Evolutionary conservation across 1,140 invertebrate genomes (phyloP), one percentile per base, ranked within the genome.

Genomic region (Trialeurodes vaporariorum): DNA sequence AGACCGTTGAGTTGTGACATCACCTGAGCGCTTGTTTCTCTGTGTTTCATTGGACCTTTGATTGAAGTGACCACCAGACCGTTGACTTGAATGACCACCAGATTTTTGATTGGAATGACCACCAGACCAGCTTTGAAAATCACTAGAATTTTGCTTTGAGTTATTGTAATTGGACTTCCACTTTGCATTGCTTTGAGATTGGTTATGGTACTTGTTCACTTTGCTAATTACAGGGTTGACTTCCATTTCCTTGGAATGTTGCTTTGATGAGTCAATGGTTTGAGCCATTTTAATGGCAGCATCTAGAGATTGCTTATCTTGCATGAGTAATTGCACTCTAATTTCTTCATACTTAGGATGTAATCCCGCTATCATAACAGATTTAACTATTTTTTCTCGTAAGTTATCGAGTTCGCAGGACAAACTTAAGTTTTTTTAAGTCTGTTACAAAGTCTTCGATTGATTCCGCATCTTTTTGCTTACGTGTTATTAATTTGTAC

Each of bases 381-480:
- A n/a, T 21, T 61, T 61, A 23, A 61, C 21, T 61, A 61, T 23
- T 23, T 24, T 61, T 2, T 61, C 59, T 2, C n/a, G n/a, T 2
- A 61, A 21, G 2, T 2, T 5, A 23, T 24, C 59, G 2, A 61
- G 21, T 5, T 61, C 25, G 21, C 59, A 61, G 59, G 22, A n/a
- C 22, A 23, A 61, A 21, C 59, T 61, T 2, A 61, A 21, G 25
- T 61, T 61, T 61, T n/a, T 61, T 61, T 21, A 61, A 21, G 25
- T 61, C 59, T 9, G 59, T 61, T 2, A 61, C 59, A 21, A 5
- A 61, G 2, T 61, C 59, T 61, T 21, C 25, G 21, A 61, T 61
- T 61, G 59, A 61, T 61, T 61, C 59, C 22, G 22, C 25, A 21
- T 9, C n/a, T 21, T 61, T 61, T 61, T 61, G 59, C 21, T 61